Base-by-base conservation (phyloP, 2,888 invertebrate genomes). In the Oscheius sp. region DNA sequence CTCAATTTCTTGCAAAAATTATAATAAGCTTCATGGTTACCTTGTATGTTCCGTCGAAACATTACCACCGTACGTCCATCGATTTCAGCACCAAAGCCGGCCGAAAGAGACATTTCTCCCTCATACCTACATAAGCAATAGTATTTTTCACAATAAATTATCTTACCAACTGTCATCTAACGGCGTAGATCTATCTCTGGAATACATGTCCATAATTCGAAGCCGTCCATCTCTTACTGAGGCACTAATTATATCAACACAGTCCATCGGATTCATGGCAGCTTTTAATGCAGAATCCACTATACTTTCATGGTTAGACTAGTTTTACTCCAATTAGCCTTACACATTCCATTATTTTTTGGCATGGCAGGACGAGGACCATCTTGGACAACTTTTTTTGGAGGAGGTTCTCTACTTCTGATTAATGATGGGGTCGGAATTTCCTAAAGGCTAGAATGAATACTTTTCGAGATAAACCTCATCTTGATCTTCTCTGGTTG, bases 231-330 rank as follows among this genome's bases (percentile, higher is more conserved):
- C 76, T 17, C 61, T 53, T 6, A 85, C 79, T 1, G 80, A 70
- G 4, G 76, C 84, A 50, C 79, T 76, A n/a, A 85, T 65, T 20
- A 85, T 72, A 61, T 85, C 85, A 8, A 80, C 69, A 52, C 85
- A 85, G 63, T 85, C 85, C 85, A 85, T 85, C 8, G 84, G 76
- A 55, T 84, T 82, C 1, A 85, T 70, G 3, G 83, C 79, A 27
- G 82, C 75, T 23, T 74, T 72, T 1, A 85, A 72, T 15, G 82
- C 84, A n/a, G 74, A 65, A 33, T 79, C 71, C 27, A 80, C 83
- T 83, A 23, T 34, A 15, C 37, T 34, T 34, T 12, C 5, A 17
- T 15, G 17, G 17, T n/a, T 42, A n/a, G 42, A 17, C 65, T 37
- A 25, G 34, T 23, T 25, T 20, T n/a, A 39, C 15, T 61, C 15